phyloP scores from a whole-genome alignment of 1,140 invertebrate genomes.

The Himalopsyche phryganea region DNA sequence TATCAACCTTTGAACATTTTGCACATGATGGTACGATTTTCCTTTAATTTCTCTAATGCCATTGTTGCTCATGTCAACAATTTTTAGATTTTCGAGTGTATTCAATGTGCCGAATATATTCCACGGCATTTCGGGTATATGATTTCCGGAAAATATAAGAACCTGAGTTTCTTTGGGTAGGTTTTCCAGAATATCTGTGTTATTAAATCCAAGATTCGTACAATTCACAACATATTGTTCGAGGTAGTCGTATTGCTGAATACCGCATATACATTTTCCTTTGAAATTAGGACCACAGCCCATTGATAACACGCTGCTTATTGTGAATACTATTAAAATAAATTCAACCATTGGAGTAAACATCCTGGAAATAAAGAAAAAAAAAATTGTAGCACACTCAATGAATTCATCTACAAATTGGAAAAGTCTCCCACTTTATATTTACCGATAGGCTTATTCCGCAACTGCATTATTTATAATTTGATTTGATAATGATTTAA shows the following conservation, averaged over 20 bases:
- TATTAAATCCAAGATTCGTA: slow-evolving; percentile 60
- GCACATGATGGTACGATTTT: slow-evolving; percentile 74
- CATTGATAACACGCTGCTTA: too few species aligned
- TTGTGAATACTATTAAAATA: too few species aligned
- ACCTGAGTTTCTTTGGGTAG: slow-evolving; percentile 67
- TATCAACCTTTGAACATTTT: slow-evolving; percentile 66
- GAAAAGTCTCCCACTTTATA: too few species aligned
- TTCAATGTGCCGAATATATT: slow-evolving; percentile 70
- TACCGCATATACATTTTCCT: slow-evolving; percentile 55
- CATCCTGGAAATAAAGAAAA: too few species aligned
- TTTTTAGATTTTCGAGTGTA: slow-evolving; percentile 56
- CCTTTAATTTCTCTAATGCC: slow-evolving; percentile 71
- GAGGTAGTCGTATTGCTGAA: slow-evolving; percentile 50
- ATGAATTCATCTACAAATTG: too few species aligned
- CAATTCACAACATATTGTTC: slow-evolving; percentile 70
- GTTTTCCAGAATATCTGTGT: slow-evolving; percentile 57
- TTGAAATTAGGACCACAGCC: slow-evolving; percentile 49
- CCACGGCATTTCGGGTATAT: slow-evolving; percentile 60
- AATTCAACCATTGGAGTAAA: too few species aligned
- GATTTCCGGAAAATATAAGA: slow-evolving; percentile 73
- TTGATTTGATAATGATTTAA: too few species aligned
- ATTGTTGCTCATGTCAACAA: slow-evolving; percentile 77
- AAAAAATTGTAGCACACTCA: too few species aligned
- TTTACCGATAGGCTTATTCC: too few species aligned
- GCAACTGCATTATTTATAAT: too few species aligned